Evolutionary conservation across 2,888 invertebrate genomes (phyloP).

Genomic region (Sesia apiformis): DNA sequence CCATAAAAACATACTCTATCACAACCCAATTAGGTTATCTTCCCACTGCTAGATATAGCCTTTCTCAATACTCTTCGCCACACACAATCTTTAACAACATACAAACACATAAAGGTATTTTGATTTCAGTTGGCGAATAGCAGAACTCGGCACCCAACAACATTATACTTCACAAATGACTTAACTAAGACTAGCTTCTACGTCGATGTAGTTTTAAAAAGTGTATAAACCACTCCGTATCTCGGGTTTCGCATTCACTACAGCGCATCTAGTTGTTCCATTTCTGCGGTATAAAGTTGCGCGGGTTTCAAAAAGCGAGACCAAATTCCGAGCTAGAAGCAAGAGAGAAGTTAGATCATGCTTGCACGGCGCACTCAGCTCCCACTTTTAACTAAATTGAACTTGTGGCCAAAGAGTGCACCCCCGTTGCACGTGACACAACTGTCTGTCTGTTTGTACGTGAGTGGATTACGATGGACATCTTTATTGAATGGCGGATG

Average conservation of each 20-base stretch:
- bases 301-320: conserved; percentile 25
- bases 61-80: no score
- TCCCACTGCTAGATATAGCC: no score
- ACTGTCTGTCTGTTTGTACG: conserved; percentile 52
- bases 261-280: not conserved
- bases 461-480: conserved; percentile 46
- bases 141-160: not conserved
- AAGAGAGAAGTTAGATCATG: conserved; percentile 41
- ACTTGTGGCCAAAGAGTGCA: conserved; percentile 53
- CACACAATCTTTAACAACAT: no score
- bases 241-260: not conserved
- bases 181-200: not conserved
- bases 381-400: conserved; percentile 70
- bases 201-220: not conserved
- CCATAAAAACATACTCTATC: no score
- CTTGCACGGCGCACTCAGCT: conserved; percentile 40
- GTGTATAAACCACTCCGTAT: not conserved
- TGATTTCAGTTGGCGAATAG: no score
- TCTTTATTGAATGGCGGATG: conserved; percentile 27
- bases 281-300: conserved; percentile 24
- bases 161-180: not conserved
- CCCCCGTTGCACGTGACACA: conserved; percentile 44
- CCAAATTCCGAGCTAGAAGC: conserved; percentile 22
- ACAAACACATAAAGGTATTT: no score
- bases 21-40: no score